These are phyloP conservation scores for Myotis brandtii DNA, from an alignment of 2,113 vertebrate genomes.

Conservation along the genomic window DNA sequence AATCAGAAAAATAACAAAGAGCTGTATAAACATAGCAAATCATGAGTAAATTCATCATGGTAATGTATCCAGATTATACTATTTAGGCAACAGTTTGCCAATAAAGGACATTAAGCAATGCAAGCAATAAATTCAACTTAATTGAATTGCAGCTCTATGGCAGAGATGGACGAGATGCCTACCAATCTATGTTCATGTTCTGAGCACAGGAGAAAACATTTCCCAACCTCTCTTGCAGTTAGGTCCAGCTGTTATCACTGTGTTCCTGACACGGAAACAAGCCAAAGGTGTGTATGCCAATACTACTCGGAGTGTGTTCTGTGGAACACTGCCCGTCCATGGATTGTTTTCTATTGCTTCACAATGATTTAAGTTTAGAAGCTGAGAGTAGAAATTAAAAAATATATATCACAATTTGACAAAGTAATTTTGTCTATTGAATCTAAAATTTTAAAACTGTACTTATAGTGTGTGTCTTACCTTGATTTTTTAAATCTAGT, in stretches of 20 bases:
- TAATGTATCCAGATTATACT: neutral
- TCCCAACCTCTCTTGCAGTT: neutral
- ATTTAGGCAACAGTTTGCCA: conserved; percentile 6
- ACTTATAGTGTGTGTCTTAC: neutral
- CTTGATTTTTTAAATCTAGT: neutral
- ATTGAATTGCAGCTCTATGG: neutral
- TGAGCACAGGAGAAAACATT: neutral
- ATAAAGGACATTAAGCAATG: neutral
- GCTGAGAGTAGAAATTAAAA: neutral
- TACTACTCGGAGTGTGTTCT: neutral
- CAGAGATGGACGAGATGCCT: neutral
- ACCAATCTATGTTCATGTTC: neutral
- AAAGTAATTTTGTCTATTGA: neutral
- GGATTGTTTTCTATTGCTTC: neutral
- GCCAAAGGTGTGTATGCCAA: neutral
- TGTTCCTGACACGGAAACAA: neutral
- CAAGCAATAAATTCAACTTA: neutral
- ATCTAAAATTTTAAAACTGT: neutral
- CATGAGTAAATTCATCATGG: neutral
- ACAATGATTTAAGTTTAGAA: neutral
- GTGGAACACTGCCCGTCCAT: neutral
- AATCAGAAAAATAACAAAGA: neutral
- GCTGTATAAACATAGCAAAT: neutral
- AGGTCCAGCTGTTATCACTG: neutral
- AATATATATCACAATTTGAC: neutral